Conservation (phyloP, 2,888 invertebrate species). For the Fragum sueziense region DNA sequence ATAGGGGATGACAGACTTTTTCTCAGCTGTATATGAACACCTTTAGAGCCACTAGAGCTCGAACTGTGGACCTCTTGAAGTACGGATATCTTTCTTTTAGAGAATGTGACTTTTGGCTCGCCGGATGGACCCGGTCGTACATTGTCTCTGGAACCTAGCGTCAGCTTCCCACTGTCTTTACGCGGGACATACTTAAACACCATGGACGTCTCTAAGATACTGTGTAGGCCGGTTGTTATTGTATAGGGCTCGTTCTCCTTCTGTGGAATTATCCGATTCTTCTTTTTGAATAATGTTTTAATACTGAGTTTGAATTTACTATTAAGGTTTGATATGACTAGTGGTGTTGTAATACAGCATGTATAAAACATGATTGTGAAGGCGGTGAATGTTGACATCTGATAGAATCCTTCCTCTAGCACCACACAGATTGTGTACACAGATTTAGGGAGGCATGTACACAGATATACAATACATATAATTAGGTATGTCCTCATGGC, state of each 20-base stretch:
- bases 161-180: slow-evolving; percentile 1
- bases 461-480: slow-evolving; percentile 58
- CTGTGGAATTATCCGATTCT: slow-evolving; percentile 37
- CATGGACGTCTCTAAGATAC: slow-evolving; percentile 62
- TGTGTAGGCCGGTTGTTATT: slow-evolving; percentile 65
- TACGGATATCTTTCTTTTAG: slow-evolving; percentile 37
- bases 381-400: slow-evolving; percentile 29
- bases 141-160: background rate
- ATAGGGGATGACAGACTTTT: slow-evolving; percentile 41
- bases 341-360: slow-evolving; percentile 64
- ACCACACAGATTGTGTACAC: slow-evolving; percentile 55
- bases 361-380: slow-evolving; percentile 64
- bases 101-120: background rate
- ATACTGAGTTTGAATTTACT: slow-evolving; percentile 65
- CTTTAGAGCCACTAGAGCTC: slow-evolving; percentile 32
- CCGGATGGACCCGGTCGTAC: slow-evolving; percentile 38
- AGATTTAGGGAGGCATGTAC: slow-evolving; percentile 61
- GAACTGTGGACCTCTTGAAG: slow-evolving; percentile 45
- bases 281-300: slow-evolving; percentile 40
- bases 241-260: slow-evolving; percentile 59
- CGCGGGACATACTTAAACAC: slow-evolving; percentile 34
- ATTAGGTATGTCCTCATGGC: slow-evolving; percentile 69
- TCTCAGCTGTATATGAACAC: slow-evolving; percentile 17
- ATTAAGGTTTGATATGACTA: slow-evolving; percentile 67
- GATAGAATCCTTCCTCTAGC: background rate